phyloP scores from a whole-genome alignment of 2,888 invertebrate species.

The Agrochola lota region DNA sequence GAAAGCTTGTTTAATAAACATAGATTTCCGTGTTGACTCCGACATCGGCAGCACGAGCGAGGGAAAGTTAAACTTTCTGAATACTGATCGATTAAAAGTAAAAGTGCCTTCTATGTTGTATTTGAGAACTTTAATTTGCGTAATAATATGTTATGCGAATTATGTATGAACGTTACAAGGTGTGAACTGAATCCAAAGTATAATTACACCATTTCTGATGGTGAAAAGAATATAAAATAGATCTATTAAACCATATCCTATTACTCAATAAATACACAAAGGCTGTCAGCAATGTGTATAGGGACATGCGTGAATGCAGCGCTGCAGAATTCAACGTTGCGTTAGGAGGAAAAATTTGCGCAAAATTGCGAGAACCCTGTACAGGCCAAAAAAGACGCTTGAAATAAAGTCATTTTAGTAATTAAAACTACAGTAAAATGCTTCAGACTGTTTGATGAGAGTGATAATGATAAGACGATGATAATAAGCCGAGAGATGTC shows the following conservation, averaged over 20 bases:
- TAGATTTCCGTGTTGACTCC: constrained; percentile 67
- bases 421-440: constrained; percentile 26
- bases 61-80: constrained; percentile 86
- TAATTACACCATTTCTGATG: constrained; percentile 56
- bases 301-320: constrained; percentile 20
- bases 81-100: constrained; percentile 87
- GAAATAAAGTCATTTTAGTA: not conserved
- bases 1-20: constrained; percentile 69
- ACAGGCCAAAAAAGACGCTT: not conserved
- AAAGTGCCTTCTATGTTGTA: constrained; percentile 76
- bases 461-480: constrained; percentile 5
- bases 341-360: constrained; percentile 51
- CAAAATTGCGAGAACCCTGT: constrained; percentile 22
- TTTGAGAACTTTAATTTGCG: constrained; percentile 75
- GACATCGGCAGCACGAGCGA: constrained; percentile 63
- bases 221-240: constrained; percentile 61
- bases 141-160: constrained; percentile 75
- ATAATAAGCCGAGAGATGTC: constrained; percentile 3
- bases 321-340: constrained; percentile 19
- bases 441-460: constrained; percentile 11
- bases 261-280: constrained; percentile 48
- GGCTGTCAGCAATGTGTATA: constrained; percentile 5
- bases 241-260: constrained; percentile 40
- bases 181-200: constrained; percentile 66
- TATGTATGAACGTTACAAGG: constrained; percentile 52